Base-by-base conservation (phyloP, 2,113 vertebrate genomes). In the Takifugu flavidus region DNA sequence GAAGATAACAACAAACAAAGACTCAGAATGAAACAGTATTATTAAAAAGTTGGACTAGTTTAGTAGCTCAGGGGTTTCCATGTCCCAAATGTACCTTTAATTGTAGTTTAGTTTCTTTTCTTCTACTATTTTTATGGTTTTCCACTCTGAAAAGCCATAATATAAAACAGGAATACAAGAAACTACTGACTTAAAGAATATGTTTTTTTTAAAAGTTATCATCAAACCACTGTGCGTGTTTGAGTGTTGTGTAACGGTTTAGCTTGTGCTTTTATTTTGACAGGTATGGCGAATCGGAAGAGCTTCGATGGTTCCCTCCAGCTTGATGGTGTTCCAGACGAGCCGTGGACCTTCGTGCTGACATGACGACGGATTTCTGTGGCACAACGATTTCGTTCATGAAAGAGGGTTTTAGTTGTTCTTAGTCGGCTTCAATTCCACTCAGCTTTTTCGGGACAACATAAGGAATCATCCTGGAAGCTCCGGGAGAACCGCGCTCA, bases 401-500 rank as follows among this genome's bases (percentile, higher is more conserved):
- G 49, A 6, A 50, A 7, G 42, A 12, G 57, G 6, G 49, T 12
- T 25, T 4, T 0, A 13, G 3, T 43, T 25, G 2, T 14, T 26
- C 1, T 47, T 31, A 45, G 4, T 15, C 3, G 14, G 34, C 34
- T 12, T 43, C 44, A 13, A 34, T 25, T 34, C 49, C 66, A 10
- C n/a, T 58, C 31, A 66, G 82, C 80, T 84, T 63, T 51, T 29
- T 49, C 45, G 78, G 72, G 74, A 42, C n/a, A 6, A 58, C n/a
- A 53, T 4, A 52, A 34, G 12, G 63, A 80, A 61, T 43, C 72
- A 90, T 67, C 79, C 90, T 91, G 88, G 91, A 92, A 85, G 86
- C 65, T 65, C 70, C 82, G 15, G 84, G 61, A 62, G 85, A 79
- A 82, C 77, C 89, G 82, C 87, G 88, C 79, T 89, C 89, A 76